Percentiles rank a stretch among this genome's conserved stretches.
Conservation (phyloP, 2,888 invertebrate species). For the Thera obeliscata region DNA sequence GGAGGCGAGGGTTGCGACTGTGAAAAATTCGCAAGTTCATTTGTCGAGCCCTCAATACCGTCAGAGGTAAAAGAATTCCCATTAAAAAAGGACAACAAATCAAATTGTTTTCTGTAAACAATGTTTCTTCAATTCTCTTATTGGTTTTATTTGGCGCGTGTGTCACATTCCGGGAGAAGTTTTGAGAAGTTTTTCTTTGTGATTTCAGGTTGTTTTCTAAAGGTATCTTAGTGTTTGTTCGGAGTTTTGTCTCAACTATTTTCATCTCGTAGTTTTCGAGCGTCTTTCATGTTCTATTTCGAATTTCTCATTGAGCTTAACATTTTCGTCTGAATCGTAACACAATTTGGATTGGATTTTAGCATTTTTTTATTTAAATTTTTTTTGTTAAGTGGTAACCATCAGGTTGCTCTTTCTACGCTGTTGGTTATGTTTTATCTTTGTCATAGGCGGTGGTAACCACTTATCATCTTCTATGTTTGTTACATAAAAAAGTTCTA, state of each 20-base stretch:
- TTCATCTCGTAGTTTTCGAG: conserved; percentile 32
- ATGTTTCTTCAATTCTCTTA: conserved; percentile 64
- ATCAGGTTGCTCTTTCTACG: too few relatives aligned
- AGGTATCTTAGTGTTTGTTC: conserved; percentile 25
- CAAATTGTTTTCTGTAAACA: conserved; percentile 73
- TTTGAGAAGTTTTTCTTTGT: conserved; percentile 33
- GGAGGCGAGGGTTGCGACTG: background rate
- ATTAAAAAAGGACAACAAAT: conserved; percentile 74
- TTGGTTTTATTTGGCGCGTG: conserved; percentile 72
- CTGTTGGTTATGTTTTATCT: too few relatives aligned
- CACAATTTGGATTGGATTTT: background rate
- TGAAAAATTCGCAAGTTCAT: background rate
- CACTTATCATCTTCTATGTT: too few relatives aligned
- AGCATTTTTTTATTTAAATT: too few relatives aligned
- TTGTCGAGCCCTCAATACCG: conserved; percentile 56
- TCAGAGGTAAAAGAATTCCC: conserved; percentile 71
- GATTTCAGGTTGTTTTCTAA: conserved; percentile 27
- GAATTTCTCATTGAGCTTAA: background rate
- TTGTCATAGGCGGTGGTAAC: too few relatives aligned
- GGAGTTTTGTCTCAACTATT: conserved; percentile 36
- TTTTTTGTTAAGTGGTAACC: too few relatives aligned
- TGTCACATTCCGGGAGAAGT: conserved; percentile 57
- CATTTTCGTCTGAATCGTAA: background rate
- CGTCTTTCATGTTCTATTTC: conserved; percentile 21
- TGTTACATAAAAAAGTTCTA: too few relatives aligned